These are phyloP conservation scores for Pterostichus madidus DNA, from an alignment of 2,888 invertebrate species.

Conservation along the genomic window DNA sequence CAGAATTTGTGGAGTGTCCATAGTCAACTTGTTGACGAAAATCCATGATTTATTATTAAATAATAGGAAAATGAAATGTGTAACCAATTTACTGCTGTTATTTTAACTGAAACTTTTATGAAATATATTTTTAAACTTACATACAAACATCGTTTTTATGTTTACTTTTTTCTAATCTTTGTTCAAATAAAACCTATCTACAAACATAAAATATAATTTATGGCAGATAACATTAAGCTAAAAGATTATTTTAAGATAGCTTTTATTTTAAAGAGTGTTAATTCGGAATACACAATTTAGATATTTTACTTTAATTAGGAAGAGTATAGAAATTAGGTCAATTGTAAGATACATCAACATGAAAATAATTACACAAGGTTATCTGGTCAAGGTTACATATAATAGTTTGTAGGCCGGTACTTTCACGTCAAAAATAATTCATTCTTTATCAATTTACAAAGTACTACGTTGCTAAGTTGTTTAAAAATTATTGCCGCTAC, in stretches of 20 bases:
- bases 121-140: slow-evolving; percentile 62
- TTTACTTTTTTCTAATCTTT: not conserved
- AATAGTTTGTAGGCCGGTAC: not conserved
- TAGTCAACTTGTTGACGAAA: slow-evolving; percentile 77
- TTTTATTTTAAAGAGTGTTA: too few relatives aligned
- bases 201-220: not conserved
- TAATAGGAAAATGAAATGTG: slow-evolving; percentile 8
- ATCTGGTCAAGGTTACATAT: slow-evolving; percentile 5
- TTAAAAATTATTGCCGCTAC: not conserved
- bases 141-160: too few relatives aligned
- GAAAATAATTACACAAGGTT: slow-evolving; percentile 2
- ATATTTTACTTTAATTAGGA: not conserved
- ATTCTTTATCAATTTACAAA: not conserved
- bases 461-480: not conserved
- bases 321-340: not conserved
- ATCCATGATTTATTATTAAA: slow-evolving; percentile 71
- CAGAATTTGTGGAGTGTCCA: slow-evolving; percentile 79
- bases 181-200: not conserved
- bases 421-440: slow-evolving; percentile 3
- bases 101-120: slow-evolving; percentile 46
- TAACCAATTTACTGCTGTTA: slow-evolving; percentile 56
- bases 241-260: not conserved
- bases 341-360: not conserved
- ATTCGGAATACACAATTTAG: not conserved
- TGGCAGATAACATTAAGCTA: not conserved